Base-by-base conservation (phyloP, 64 coral and sea anemone species). In the Anthopleura sola region DNA sequence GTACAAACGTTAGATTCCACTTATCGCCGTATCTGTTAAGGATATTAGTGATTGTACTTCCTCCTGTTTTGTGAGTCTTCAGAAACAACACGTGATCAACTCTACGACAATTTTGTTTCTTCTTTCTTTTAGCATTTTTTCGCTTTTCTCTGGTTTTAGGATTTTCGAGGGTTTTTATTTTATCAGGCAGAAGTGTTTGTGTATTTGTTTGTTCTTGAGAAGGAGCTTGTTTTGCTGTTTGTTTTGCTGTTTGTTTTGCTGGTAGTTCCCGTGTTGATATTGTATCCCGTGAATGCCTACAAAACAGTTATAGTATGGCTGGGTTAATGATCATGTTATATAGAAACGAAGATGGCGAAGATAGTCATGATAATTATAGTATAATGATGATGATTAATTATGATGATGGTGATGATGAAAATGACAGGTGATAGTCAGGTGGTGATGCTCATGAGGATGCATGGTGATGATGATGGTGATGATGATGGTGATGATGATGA, bases 21-120 rank as follows among this genome's bases (percentile, higher is more conserved):
- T 80, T 76, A 39, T 95, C 90, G 3, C 86, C 94, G 85, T 89
- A 95, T 13, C 94, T 86, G 51, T 95, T 95, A 36, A 95, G 77
- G 55, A 95, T 95, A 81, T 95, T 95, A 5, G 94, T 95, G 23
- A 95, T 87, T 15, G 94, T 95, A 24, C 94, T 95, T 14, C 94
- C 88, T 5, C 94, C 94, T 29, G 94, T 95, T 54, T 95, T 95
- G 83, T 95, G 94, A 21, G 94, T 95, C 60, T 95, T 95, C 5
- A 95, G 78, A 60, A 95, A 95, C 2, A 95, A 50, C 10, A 95
- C 75, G 9, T 92, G 78, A 5, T 95, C 60, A 3, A 86, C 78
- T 56, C 85, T 75, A 14, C 39, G 49, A 34, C 94, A 95, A 62
- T 68, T 84, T 36, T 86, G 55, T 9, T 26, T 29, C 24, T 66